Percentiles rank a stretch among this genome's conserved stretches.
These are phyloP conservation scores for Verasper variegatus DNA, from an alignment of 2,113 vertebrate genomes.

Conservation along the genomic window DNA sequence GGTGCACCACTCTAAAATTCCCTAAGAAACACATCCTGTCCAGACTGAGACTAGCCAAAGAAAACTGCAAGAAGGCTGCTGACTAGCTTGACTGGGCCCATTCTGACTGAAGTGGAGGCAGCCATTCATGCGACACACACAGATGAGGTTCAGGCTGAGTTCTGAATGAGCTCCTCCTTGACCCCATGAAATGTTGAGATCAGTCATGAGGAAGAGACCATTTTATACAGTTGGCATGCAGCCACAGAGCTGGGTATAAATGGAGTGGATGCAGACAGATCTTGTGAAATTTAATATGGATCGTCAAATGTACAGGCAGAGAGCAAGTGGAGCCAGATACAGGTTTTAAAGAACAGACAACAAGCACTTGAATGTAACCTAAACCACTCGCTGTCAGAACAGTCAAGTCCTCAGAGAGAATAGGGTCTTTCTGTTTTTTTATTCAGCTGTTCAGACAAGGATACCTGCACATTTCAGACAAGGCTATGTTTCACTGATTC, in stretches of 20 bases:
- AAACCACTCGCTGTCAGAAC: conserved; percentile 24
- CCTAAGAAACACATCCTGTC: conserved; percentile 86
- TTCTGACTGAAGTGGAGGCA: neutral
- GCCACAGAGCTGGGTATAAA: conserved; percentile 19
- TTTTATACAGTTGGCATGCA: conserved; percentile 37
- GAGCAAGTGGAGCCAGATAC: conserved; percentile 32
- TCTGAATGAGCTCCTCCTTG: conserved; percentile 5
- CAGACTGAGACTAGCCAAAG: conserved; percentile 80
- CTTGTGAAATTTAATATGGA: neutral
- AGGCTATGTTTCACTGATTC: neutral
- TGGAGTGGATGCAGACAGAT: conserved; percentile 7
- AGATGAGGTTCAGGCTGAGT: conserved; percentile 13
- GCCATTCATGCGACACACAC: neutral
- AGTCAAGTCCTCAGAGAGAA: conserved; percentile 23
- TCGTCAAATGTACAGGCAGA: conserved; percentile 9
- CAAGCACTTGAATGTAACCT: conserved; percentile 69
- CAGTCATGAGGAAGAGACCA: conserved; percentile 25
- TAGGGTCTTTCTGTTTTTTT: conserved; percentile 27
- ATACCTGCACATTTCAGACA: conserved; percentile 15
- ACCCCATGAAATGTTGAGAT: conserved; percentile 21
- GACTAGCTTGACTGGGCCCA: conserved; percentile 43
- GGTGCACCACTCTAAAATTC: conserved; percentile 86
- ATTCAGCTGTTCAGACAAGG: conserved; percentile 21
- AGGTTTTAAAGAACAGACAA: conserved; percentile 13
- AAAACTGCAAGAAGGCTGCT: conserved; percentile 71